Conservation (phyloP, 2,888 invertebrate species). For the Aricia artaxerxes region DNA sequence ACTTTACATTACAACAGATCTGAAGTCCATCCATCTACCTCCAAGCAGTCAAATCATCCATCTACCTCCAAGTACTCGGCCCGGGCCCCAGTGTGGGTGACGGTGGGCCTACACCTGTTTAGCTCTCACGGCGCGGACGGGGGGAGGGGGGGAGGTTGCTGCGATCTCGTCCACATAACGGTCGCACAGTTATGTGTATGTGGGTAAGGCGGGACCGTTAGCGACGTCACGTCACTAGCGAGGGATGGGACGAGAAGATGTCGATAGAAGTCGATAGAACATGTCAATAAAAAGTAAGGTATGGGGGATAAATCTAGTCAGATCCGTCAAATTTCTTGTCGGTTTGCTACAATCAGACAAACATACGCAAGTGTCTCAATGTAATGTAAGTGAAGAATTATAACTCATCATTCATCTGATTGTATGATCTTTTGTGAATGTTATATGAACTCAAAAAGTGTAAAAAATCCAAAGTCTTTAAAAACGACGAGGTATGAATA, state of each 20-base stretch:
- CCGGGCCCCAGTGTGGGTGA: neutral
- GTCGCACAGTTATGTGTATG: slow-evolving; percentile 75
- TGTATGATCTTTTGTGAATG: no score
- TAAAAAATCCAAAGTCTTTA: no score
- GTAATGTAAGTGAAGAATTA: no score
- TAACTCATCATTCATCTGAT: no score
- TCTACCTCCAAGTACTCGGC: neutral
- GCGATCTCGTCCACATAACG: slow-evolving; percentile 74
- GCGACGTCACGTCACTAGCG: slow-evolving; percentile 59
- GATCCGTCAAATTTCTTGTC: no score
- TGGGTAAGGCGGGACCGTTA: slow-evolving; percentile 76
- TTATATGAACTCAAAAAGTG: no score
- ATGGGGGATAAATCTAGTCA: no score
- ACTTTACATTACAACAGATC: no score
- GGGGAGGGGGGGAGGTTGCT: slow-evolving; percentile 43
- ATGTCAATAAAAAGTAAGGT: neutral
- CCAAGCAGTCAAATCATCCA: neutral
- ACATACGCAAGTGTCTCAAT: no score
- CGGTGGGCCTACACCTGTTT: slow-evolving; percentile 4
- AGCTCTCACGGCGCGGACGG: neutral
- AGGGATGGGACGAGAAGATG: slow-evolving; percentile 39
- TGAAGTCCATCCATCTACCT: neutral
- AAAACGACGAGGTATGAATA: no score
- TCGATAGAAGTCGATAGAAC: neutral
- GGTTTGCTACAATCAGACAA: no score